Percentiles rank a stretch among this genome's conserved stretches.
Conservation (phyloP, 1,140 invertebrate species). For the Lasioglossum albipes region DNA sequence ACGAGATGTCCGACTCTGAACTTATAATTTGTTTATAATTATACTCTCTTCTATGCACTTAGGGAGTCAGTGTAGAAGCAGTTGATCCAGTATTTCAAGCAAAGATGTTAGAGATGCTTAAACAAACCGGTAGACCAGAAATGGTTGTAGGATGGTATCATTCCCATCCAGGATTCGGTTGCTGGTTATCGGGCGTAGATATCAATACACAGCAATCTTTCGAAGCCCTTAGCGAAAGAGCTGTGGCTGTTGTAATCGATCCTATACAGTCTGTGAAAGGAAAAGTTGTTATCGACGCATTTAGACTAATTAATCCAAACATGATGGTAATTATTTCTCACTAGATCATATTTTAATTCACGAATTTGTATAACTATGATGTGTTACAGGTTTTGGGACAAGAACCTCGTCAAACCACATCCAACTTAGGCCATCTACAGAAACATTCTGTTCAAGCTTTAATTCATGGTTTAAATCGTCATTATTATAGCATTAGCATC, state of each 20-base stretch:
- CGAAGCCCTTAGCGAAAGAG: slow-evolving; percentile 98
- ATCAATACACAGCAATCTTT: slow-evolving; percentile 99
- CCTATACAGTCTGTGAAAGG: slow-evolving; percentile 99
- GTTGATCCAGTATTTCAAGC: slow-evolving; percentile 99
- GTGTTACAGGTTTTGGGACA: slow-evolving; percentile 90
- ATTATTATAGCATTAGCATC: slow-evolving; percentile 99
- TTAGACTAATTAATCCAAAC: slow-evolving; percentile 98
- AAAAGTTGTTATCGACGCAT: slow-evolving; percentile 97
- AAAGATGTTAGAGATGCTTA: slow-evolving; percentile 99
- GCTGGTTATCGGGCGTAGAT: slow-evolving; percentile 99
- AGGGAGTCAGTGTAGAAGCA: slow-evolving; percentile 99
- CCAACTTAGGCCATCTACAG: slow-evolving; percentile 98
- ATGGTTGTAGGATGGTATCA: slow-evolving; percentile 99
- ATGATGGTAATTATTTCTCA: slow-evolving; percentile 88
- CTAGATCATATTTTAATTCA: background rate
- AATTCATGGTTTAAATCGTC: slow-evolving; percentile 98
- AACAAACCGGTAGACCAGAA: slow-evolving; percentile 98
- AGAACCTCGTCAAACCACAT: slow-evolving; percentile 99
- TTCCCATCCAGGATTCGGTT: slow-evolving; percentile 99
- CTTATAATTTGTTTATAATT: background rate
- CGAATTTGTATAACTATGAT: background rate
- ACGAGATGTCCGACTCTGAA: too few relatives aligned
- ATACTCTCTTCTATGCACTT: slow-evolving; percentile 24
- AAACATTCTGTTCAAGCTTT: slow-evolving; percentile 99
- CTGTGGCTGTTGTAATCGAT: slow-evolving; percentile 99